Percentiles rank a stretch among this genome's conserved stretches.
These are phyloP conservation scores for Notiomystis cincta DNA, from an alignment of 2,113 vertebrate genomes.

Conservation along the genomic window DNA sequence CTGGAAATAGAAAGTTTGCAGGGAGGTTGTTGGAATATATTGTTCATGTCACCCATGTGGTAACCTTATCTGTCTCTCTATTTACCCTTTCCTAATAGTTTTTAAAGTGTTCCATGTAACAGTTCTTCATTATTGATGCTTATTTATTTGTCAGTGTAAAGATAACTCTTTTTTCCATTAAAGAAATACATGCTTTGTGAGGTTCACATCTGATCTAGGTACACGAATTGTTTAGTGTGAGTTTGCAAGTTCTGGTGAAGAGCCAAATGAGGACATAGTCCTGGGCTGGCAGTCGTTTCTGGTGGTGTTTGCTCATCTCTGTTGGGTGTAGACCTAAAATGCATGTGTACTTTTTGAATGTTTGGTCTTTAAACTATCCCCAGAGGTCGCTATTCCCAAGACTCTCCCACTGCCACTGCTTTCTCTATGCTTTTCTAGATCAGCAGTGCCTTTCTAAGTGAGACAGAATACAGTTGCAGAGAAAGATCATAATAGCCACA, in stretches of 20 bases:
- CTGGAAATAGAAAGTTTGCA: neutral
- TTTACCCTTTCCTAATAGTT: neutral
- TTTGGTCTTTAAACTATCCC: neutral
- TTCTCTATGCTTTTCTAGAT: neutral
- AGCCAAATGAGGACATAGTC: neutral
- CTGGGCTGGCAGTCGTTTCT: neutral
- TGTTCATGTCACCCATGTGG: neutral
- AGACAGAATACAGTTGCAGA: neutral
- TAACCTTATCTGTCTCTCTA: neutral
- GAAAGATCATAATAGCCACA: fast-evolving
- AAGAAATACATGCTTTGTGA: neutral
- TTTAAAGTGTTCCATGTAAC: neutral
- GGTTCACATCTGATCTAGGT: neutral
- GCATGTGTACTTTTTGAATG: fast-evolving
- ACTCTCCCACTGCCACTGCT: neutral
- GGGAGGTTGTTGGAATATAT: fast-evolving
- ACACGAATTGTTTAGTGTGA: fast-evolving
- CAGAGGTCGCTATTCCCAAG: neutral
- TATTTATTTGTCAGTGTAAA: neutral
- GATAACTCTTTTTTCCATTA: neutral
- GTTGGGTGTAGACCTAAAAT: fast-evolving
- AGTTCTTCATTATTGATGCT: fast-evolving
- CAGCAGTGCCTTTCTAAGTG: neutral
- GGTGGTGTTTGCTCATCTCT: neutral
- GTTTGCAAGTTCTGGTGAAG: neutral